A percentile compares a stretch with the other conserved stretches of the same genome.
Conservation (phyloP, 2,888 invertebrate genomes). For the Cotesia congregata region DNA sequence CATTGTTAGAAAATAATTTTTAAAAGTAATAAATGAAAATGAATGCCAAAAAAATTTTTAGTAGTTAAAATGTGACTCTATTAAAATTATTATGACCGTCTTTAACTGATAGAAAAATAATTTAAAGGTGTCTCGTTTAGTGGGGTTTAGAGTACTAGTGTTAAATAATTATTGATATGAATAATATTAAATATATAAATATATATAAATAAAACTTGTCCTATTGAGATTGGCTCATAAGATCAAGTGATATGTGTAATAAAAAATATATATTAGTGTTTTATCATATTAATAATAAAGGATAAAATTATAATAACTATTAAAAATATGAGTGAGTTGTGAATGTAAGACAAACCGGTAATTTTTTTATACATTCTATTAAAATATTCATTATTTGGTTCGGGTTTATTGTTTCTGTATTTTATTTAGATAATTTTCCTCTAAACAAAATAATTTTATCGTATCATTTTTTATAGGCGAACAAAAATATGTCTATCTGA, state of each 20-base stretch:
- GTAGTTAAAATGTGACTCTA: slow-evolving; percentile 15
- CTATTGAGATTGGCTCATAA: slow-evolving; percentile 37
- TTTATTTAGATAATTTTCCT: slow-evolving; percentile 27
- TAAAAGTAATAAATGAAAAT: neutral
- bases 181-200: slow-evolving; percentile 50
- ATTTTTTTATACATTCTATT: slow-evolving; percentile 53
- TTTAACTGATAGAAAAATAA: neutral
- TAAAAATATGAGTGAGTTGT: slow-evolving; percentile 48
- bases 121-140: slow-evolving; percentile 52
- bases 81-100: slow-evolving; percentile 1
- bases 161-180: slow-evolving; percentile 52
- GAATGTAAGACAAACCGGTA: slow-evolving; percentile 50
- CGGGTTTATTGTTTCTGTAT: slow-evolving; percentile 38
- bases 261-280: slow-evolving; percentile 53
- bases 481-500: slow-evolving; percentile 42
- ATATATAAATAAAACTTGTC: slow-evolving; percentile 30
- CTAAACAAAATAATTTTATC: slow-evolving; percentile 34
- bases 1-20: slow-evolving; percentile 2
- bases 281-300: slow-evolving; percentile 53
- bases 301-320: slow-evolving; percentile 43
- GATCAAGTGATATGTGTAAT: slow-evolving; percentile 50
- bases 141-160: slow-evolving; percentile 49
- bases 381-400: slow-evolving; percentile 42
- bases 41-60: slow-evolving; percentile 12
- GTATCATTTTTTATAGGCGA: slow-evolving; percentile 28